These are phyloP conservation scores for Thalassoma bifasciatum DNA, from an alignment of 2,113 vertebrate genomes.

Conservation along the genomic window DNA sequence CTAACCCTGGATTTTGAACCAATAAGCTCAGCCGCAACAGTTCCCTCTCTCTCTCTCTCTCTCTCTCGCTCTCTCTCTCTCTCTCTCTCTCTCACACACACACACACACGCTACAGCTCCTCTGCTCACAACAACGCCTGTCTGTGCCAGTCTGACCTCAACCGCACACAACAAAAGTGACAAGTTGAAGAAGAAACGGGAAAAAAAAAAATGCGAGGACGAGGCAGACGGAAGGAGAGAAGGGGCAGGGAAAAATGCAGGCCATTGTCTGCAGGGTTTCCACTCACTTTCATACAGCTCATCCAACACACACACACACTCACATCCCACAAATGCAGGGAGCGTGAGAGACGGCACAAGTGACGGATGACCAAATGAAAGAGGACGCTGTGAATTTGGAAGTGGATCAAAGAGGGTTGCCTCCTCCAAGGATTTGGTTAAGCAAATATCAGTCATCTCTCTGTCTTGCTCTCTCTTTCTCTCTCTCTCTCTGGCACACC, in stretches of 20 bases:
- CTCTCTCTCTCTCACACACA: neutral
- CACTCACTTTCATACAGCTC: constrained; percentile 22
- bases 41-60: constrained; percentile 2
- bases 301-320: constrained; percentile 4
- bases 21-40: constrained; percentile 40
- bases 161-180: constrained; percentile 45
- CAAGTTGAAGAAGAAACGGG: constrained; percentile 39
- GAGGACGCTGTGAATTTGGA: constrained; percentile 60
- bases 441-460: constrained; percentile 75
- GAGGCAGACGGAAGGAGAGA: constrained; percentile 32
- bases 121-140: constrained; percentile 34
- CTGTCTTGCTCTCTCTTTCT: constrained; percentile 8
- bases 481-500: constrained; percentile 60
- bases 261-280: constrained; percentile 49
- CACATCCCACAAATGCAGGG: neutral
- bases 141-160: constrained; percentile 67
- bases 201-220: constrained; percentile 30
- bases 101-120: constrained; percentile 11
- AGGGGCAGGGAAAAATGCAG: constrained; percentile 31
- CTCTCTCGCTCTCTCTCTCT: neutral
- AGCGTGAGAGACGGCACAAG: constrained; percentile 26
- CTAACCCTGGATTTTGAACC: constrained; percentile 33
- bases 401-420: constrained; percentile 73
- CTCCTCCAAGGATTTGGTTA: constrained; percentile 73
- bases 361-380: constrained; percentile 62